Base-by-base conservation (phyloP, 2,888 invertebrate species). In the Teleiodes luculella region DNA sequence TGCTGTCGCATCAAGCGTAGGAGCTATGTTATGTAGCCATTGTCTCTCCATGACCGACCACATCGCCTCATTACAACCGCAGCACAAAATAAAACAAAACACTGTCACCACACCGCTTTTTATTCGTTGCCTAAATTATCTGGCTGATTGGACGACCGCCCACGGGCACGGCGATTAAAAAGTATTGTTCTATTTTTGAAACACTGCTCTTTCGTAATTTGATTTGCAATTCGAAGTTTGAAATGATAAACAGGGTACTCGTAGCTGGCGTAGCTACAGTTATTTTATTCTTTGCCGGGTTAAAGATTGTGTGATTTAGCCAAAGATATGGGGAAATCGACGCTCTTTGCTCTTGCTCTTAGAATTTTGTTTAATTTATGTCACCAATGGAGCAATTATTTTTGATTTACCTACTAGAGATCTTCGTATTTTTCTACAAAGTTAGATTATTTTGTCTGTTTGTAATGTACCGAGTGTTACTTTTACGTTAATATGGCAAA, bases 141-240 rank as follows among this genome's bases (percentile, higher is more conserved):
- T 54, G 57, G 45, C 59, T 53, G 56, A 51, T 56, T 59, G 52
- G 53, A 37, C 36, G 52, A 53, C 57, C 61, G 58, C 62, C 60
- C 55, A 57, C 61, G 52, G 58, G 54, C 37, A 58, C 56, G 48
- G 51, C 46, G 53, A 58, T 51, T 52, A 55, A 62, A 64, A 64
- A 63, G 53, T 52, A 54, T 55, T 52, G 61, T 59, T 58, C 62
- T 60, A 62, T 57, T 59, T 62, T 57, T 57, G 55, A 58, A 55
- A 52, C 37, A 16, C 49, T 60, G 48, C 41, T 41, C 47, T 62
- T 56, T 57, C 57, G 62, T 59, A 56, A 60, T 58, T 30, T 35
- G 52, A 54, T 61, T 61, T 60, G 58, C 58, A 55, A 54, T 41
- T 53, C 16, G 28, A 13, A 7, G 37, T 49, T 54, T 53, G 52